Base-by-base conservation (phyloP, 2,113 vertebrate species). In the Eptesicus fuscus region DNA sequence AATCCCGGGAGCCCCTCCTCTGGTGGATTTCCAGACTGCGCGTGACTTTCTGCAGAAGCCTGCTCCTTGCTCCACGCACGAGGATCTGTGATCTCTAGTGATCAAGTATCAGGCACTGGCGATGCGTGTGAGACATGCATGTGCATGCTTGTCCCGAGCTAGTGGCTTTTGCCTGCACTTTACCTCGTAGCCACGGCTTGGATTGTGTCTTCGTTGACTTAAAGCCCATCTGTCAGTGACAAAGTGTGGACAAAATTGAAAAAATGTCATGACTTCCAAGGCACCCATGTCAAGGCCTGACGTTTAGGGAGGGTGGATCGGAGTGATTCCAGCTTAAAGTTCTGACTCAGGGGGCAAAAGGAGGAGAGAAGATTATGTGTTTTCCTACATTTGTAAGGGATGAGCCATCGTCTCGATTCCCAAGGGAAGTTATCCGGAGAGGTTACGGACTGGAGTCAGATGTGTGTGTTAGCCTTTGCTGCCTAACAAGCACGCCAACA, bases 201-300 rank as follows among this genome's bases (percentile, higher is more conserved):
- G 63, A 42, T 82, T 53, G 44, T 90, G 37, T 94, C 88, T 82
- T 93, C 88, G 90, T 90, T 91, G 88, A 93, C 95, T 95, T 84
- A 80, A 93, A 92, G 78, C 88, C 88, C 77, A 96, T 49, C 61
- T 78, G 13, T 84, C 86, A 37, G 25, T 95, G 92, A 92, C 17
- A 0, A 74, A 83, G 61, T 65, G 16, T 80, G 88, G 40, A 37
- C 80, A 61, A 42, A 92, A 51, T 22, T 40, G 80, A 63, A 94
- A 94, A 93, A 92, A 65, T 37, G 51, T 65, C 90, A 18, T 69
- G 63, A 47, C 65, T 88, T 91, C 56, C 90, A 91, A 85, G 86
- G 83, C 42, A 49, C 37, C 35, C 63, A 13, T 83, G 85, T 76
- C 79, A 28, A 56, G 95, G 67, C 77, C 73, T 49, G 32, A 53